phyloP scores from a whole-genome alignment of 2,113 vertebrate species.

The Spilogale gracilis region DNA sequence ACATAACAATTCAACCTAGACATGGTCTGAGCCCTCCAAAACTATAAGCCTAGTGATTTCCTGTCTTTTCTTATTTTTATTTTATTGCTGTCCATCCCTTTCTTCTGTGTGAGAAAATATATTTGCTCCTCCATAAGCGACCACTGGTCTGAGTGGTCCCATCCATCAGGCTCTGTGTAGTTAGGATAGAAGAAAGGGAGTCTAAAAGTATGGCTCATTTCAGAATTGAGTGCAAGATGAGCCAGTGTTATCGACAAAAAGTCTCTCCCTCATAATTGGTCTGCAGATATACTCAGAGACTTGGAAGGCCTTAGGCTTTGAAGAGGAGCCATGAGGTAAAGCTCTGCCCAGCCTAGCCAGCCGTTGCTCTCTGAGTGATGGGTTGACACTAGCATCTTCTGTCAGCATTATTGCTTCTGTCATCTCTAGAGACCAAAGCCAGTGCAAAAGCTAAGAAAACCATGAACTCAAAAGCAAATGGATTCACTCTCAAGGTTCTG shows the following conservation, averaged over 20 bases:
- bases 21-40: neutral
- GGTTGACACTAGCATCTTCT: fast-evolving
- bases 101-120: neutral
- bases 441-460: neutral
- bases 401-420: neutral
- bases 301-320: conserved; percentile 13
- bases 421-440: neutral
- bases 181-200: neutral
- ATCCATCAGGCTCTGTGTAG: neutral
- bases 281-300: conserved; percentile 45
- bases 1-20: neutral
- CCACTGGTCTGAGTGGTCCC: neutral
- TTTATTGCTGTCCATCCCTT: neutral
- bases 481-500: neutral
- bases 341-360: neutral
- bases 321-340: neutral
- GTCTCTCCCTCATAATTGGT: neutral
- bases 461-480: neutral
- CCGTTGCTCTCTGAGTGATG: neutral
- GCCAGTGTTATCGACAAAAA: neutral
- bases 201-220: neutral
- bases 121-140: neutral
- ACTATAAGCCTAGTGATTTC: neutral
- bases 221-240: conserved; percentile 23
- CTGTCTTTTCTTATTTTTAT: neutral